phyloP scores from a whole-genome alignment of 2,888 invertebrate genomes.

The Elegia similella region DNA sequence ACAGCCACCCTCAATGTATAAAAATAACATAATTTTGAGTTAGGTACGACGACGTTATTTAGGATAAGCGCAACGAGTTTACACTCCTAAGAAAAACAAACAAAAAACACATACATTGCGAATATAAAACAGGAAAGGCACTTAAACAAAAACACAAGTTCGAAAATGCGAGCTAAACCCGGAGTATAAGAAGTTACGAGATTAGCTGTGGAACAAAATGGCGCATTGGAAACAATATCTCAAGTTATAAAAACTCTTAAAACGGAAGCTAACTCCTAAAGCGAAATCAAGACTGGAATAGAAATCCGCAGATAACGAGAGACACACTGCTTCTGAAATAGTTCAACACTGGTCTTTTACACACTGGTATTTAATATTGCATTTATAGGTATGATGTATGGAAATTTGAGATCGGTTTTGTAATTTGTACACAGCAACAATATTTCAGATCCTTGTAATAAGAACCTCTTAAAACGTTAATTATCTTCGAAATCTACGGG shows the following conservation, averaged over 20 bases:
- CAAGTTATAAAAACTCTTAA: constrained; percentile 36
- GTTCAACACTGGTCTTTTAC: not conserved
- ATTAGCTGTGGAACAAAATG: constrained; percentile 28
- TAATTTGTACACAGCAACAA: too few relatives aligned
- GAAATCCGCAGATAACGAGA: constrained; percentile 26
- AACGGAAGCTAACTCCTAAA: constrained; percentile 30
- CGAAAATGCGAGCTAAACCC: constrained; percentile 16
- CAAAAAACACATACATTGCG: constrained; percentile 6
- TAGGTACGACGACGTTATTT: too few relatives aligned
- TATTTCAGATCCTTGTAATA: too few relatives aligned
- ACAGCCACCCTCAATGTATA: too few relatives aligned
- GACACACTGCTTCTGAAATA: constrained; percentile 17
- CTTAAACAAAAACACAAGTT: constrained; percentile 15
- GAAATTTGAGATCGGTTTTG: too few relatives aligned
- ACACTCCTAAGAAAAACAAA: not conserved
- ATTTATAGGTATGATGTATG: too few relatives aligned
- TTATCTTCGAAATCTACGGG: too few relatives aligned
- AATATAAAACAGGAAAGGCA: not conserved
- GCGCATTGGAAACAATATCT: constrained; percentile 36
- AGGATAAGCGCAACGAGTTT: too few relatives aligned
- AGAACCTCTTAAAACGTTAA: too few relatives aligned
- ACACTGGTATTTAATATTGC: not conserved
- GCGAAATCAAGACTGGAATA: constrained; percentile 31
- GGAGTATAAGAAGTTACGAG: constrained; percentile 22
- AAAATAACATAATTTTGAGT: too few relatives aligned